phyloP scores from a whole-genome alignment of 2,113 vertebrate species.

The Danio rerio region DNA sequence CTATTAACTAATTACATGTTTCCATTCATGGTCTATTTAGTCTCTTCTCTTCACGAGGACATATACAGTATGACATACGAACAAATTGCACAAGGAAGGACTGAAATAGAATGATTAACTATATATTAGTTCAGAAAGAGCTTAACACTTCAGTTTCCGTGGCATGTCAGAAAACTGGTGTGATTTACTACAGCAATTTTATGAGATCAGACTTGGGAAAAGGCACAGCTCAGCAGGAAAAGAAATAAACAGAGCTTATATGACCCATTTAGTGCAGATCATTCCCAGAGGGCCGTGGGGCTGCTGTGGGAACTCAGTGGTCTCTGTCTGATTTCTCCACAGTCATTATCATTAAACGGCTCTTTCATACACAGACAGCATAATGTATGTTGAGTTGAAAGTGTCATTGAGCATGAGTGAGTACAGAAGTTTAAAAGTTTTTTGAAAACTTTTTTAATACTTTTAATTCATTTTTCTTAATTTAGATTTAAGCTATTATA shows the following conservation, averaged over 20 bases:
- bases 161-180: neutral
- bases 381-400: neutral
- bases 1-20: conserved; percentile 8
- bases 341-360: conserved; percentile 7
- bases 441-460: too few species aligned
- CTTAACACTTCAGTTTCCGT: neutral
- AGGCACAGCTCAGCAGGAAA: conserved; percentile 41
- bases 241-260: conserved; percentile 53
- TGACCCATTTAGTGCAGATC: conserved; percentile 50
- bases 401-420: too few species aligned
- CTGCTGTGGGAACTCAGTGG: conserved; percentile 40
- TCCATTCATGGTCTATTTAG: conserved; percentile 5
- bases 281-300: conserved; percentile 44
- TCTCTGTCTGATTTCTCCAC: neutral
- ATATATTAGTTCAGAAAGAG: neutral
- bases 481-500: too few species aligned
- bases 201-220: conserved; percentile 52
- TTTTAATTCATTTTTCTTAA: too few species aligned
- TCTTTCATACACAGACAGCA: neutral
- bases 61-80: conserved; percentile 27
- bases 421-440: too few species aligned
- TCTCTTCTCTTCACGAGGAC: neutral
- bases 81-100: neutral
- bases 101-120: conserved; percentile 5
- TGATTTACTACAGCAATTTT: conserved; percentile 12